Evolutionary conservation across 2,797 vertebrate genomes (phyloP), one percentile per base, ranked within the genome.

Genomic region (Nyctalus aviator): DNA sequence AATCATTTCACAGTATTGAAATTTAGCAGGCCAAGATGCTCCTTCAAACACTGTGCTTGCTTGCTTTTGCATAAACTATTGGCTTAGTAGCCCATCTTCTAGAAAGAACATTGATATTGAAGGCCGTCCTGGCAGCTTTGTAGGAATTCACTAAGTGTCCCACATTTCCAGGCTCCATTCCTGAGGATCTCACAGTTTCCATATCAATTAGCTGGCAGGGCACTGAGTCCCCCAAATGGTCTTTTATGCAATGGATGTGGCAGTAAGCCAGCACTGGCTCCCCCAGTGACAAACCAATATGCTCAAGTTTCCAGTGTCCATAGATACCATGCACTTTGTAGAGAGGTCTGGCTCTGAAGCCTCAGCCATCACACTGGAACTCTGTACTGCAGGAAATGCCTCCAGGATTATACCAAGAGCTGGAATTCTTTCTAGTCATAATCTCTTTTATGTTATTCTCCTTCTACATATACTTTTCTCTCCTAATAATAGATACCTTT

Each of bases 171-270:
- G 64, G 41, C 94, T 87, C 77, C 87, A 94, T 96, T 96, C 95
- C 96, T 96, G 91, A 95, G 84, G 57, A 94, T 93, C 66, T 95
- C 95, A 94, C 92, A 95, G 83, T 94, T 64, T 96, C 94, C 96
- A 95, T 96, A 96, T 96, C 95, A 97, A 96, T 96, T 95, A 97
- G 95, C 93, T 96, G 94, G 94, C 95, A 94, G 69, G 57, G 89
- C 89, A 71, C 84, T 92, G 77, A 94, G 92, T 94, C 88, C 89
- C 94, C 77, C 62, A 87, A 97, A 93, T 85, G 94, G 94, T 77
- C 95, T 94, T 96, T 97, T 96, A 96, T 96, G 89, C 86, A 94
- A 35, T 83, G 72, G 78, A 72, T 84, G 69, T 94, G 91, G 96
- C 95, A 91, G 72, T 88, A 83, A 77, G 92, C 96, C 96, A 96